Evolutionary conservation across 1,140 invertebrate species (phyloP).

Genomic region (Psilanteris sp.): DNA sequence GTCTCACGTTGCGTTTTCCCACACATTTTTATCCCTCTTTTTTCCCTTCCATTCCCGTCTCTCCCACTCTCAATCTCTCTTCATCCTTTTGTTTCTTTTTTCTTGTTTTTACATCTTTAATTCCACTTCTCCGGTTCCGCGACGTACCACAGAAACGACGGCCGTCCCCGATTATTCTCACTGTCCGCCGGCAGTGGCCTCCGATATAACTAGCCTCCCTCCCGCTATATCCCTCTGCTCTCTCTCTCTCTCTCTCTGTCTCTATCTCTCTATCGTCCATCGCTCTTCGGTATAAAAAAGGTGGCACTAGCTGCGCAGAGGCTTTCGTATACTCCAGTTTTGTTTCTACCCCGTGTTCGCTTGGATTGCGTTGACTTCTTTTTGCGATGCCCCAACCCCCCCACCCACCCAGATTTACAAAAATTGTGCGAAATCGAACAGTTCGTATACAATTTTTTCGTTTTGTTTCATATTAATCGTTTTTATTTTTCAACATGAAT

Average conservation of each 20-base stretch:
- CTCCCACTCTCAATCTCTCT: no score
- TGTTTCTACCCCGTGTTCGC: no score
- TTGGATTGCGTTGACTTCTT: no score
- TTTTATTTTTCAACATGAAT: no score
- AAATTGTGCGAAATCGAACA: constrained; percentile 59
- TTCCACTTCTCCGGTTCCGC: constrained; percentile 12
- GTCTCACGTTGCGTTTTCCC: no score
- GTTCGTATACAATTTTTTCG: constrained; percentile 61
- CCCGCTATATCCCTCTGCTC: constrained; percentile 8
- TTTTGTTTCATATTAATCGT: no score
- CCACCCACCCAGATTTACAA: constrained; percentile 30
- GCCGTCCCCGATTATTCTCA: constrained; percentile 42
- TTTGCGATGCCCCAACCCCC: no score
- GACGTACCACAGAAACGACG: constrained; percentile 59
- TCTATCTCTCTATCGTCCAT: no score
- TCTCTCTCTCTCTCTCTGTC: no score
- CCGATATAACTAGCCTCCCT: constrained; percentile 50
- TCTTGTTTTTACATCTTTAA: constrained; percentile 1
- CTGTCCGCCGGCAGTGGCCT: constrained; percentile 11
- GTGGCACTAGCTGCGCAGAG: constrained; percentile 31
- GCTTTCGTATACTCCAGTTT: constrained; percentile 54
- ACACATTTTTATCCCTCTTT: no score
- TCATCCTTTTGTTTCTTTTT: constrained; percentile 33
- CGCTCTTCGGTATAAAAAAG: constrained; percentile 60
- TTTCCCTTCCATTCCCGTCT: no score